These are phyloP conservation scores for Agapostemon virescens DNA, from an alignment of 2,888 invertebrate species.

Conservation along the genomic window DNA sequence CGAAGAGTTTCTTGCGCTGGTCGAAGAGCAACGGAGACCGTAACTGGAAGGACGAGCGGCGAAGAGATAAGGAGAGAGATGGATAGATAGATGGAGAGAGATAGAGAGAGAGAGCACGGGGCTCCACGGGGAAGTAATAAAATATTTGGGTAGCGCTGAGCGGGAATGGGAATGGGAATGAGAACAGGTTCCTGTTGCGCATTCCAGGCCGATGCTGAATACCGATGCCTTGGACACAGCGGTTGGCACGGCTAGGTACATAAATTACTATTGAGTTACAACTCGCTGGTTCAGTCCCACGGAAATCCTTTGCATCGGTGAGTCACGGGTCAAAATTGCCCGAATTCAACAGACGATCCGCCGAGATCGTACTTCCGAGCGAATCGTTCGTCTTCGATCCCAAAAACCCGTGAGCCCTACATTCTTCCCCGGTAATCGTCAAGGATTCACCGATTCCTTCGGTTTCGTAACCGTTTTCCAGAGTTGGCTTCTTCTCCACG, in stretches of 20 bases:
- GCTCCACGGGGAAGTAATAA: slow-evolving; percentile 71
- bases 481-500: too few relatives aligned
- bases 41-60: not conserved
- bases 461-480: not conserved
- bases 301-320: slow-evolving; percentile 61
- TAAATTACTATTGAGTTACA: slow-evolving; percentile 73
- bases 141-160: slow-evolving; percentile 73
- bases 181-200: slow-evolving; percentile 76
- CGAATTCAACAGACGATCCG: slow-evolving; percentile 11
- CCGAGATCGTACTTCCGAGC: not conserved
- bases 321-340: slow-evolving; percentile 53
- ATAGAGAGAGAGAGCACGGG: slow-evolving; percentile 52
- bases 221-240: slow-evolving; percentile 69
- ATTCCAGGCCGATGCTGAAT: slow-evolving; percentile 75
- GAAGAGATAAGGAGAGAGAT: slow-evolving; percentile 15
- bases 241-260: slow-evolving; percentile 69
- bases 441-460: not conserved
- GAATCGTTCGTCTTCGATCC: not conserved
- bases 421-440: not conserved
- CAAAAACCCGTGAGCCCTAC: not conserved
- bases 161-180: slow-evolving; percentile 71
- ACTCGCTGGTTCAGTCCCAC: slow-evolving; percentile 65
- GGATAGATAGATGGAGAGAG: slow-evolving; percentile 20
- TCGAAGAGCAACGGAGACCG: slow-evolving; percentile 29
- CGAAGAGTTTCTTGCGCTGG: slow-evolving; percentile 48